phyloP scores from a whole-genome alignment of 2,888 invertebrate species.

The Emmelina monodactyla region DNA sequence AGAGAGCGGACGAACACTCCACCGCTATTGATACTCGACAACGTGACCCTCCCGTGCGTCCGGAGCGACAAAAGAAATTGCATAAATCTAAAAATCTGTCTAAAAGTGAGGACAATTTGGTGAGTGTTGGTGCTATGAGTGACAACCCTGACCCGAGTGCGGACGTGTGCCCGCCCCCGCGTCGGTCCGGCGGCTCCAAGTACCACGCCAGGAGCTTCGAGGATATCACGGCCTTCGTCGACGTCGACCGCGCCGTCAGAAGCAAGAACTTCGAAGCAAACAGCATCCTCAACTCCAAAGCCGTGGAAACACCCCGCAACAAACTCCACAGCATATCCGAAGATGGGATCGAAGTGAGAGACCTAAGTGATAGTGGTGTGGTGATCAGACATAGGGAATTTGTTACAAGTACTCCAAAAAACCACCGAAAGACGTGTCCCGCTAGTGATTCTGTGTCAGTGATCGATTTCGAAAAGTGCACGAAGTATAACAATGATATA shows the following conservation, averaged over 20 bases:
- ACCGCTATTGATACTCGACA: slow-evolving; percentile 25
- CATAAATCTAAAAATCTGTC: slow-evolving; percentile 25
- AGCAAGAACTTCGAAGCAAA: slow-evolving; percentile 49
- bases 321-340: slow-evolving; percentile 43
- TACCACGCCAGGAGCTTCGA: slow-evolving; percentile 53
- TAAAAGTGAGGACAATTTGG: slow-evolving; percentile 52
- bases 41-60: slow-evolving; percentile 36
- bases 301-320: slow-evolving; percentile 19
- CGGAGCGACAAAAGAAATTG: slow-evolving; percentile 33
- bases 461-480: slow-evolving; percentile 43
- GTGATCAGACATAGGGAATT: slow-evolving; percentile 34
- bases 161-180: slow-evolving; percentile 21
- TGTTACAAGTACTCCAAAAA: slow-evolving; percentile 46
- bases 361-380: slow-evolving; percentile 39
- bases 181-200: slow-evolving; percentile 32
- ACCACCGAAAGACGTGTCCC: slow-evolving; percentile 40
- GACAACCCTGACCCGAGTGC: slow-evolving; percentile 29
- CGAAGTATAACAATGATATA: slow-evolving; percentile 32
- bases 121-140: slow-evolving; percentile 38
- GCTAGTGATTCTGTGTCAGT: slow-evolving; percentile 36
- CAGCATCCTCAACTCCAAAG: slow-evolving; percentile 47
- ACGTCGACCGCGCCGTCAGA: slow-evolving; percentile 37
- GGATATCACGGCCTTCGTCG: slow-evolving; percentile 47
- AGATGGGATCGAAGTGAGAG: slow-evolving; percentile 27
- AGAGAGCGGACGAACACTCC: slow-evolving; percentile 40